Percentiles rank a stretch among this genome's conserved stretches.
Conservation (phyloP, 2,113 vertebrate genomes). For the Quiscalus mexicanus region DNA sequence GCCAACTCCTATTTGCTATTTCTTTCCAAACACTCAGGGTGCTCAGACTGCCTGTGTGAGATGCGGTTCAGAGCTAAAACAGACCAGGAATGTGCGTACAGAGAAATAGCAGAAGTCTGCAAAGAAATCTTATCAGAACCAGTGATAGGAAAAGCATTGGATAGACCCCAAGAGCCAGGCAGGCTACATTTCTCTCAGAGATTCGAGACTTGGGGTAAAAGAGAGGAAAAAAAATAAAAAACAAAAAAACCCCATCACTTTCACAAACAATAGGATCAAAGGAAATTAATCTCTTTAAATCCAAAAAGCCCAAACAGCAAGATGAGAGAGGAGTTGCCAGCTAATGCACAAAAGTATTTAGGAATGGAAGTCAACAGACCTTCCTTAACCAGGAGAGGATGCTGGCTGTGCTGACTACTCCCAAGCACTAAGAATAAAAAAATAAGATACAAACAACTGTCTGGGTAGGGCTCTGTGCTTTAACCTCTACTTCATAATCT, state of each 20-base stretch:
- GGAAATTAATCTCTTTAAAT: background rate
- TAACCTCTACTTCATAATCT: background rate
- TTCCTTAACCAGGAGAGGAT: background rate
- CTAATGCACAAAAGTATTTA: background rate
- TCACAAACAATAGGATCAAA: background rate
- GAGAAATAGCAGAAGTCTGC: rapidly evolving
- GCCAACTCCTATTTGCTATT: background rate
- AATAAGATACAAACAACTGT: rapidly evolving
- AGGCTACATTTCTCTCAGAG: background rate
- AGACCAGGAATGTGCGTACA: background rate
- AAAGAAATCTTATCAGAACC: background rate
- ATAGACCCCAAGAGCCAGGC: background rate
- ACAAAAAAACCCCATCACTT: background rate
- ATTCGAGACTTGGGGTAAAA: background rate
- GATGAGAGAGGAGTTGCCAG: background rate
- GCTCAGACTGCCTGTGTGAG: background rate
- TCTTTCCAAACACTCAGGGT: background rate
- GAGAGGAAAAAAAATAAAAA: rapidly evolving
- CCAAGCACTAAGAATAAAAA: background rate
- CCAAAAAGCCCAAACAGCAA: background rate
- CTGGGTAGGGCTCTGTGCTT: background rate
- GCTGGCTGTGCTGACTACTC: background rate
- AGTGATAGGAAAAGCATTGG: background rate
- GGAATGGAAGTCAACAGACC: background rate
- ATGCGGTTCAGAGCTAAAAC: background rate